Evolutionary conservation across 2,797 vertebrate genomes (phyloP).

Genomic region (Rhabdophis nuchalis): DNA sequence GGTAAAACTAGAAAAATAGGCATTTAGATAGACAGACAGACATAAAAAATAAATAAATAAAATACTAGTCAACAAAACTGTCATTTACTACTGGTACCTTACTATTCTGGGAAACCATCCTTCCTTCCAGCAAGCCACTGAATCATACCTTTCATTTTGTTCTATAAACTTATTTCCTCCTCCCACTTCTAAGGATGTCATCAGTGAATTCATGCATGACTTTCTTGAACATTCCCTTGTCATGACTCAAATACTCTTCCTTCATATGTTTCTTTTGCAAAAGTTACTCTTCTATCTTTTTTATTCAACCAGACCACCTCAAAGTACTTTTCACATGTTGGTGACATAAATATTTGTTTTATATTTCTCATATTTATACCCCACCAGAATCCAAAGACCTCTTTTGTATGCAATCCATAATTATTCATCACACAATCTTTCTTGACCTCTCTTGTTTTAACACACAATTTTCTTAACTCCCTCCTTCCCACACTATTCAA

Average conservation of each 20-base stretch:
- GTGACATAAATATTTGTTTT: neutral
- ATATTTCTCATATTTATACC: neutral
- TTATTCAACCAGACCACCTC: neutral
- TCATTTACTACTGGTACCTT: neutral
- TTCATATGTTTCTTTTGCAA: neutral
- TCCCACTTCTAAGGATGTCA: neutral
- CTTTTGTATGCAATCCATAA: neutral
- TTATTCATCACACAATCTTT: neutral
- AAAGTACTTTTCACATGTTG: neutral
- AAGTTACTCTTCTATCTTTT: neutral
- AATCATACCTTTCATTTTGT: neutral
- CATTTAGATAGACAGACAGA: too few relatives aligned
- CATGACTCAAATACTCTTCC: neutral
- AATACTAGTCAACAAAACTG: neutral
- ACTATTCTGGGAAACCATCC: neutral
- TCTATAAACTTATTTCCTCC: neutral
- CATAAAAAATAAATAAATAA: too few relatives aligned
- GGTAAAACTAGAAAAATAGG: neutral
- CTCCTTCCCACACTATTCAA: neutral
- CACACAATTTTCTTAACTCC: neutral
- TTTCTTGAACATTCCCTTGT: neutral
- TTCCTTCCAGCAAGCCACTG: neutral
- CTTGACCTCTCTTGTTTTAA: neutral
- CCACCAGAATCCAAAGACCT: neutral
- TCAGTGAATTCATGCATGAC: neutral